phyloP scores from a whole-genome alignment of 2,888 invertebrate genomes.

The Cephonodes hylas region DNA sequence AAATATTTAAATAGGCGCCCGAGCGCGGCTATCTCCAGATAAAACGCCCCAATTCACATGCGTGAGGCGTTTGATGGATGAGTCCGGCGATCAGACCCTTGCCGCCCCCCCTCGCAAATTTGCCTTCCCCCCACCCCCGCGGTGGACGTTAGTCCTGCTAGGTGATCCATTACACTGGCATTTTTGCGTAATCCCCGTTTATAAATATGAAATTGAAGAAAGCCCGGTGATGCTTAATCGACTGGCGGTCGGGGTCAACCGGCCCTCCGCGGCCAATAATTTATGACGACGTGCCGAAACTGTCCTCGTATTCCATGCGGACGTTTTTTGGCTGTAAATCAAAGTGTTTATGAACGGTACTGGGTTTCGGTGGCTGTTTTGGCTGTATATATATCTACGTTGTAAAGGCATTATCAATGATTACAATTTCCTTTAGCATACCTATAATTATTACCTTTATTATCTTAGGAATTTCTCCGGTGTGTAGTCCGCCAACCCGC shows the following conservation, averaged over 20 bases:
- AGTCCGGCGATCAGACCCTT: constrained; percentile 78
- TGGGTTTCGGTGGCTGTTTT: background rate
- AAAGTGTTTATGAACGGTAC: constrained; percentile 6
- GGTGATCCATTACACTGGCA: constrained; percentile 80
- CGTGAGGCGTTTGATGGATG: constrained; percentile 80
- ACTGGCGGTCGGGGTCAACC: constrained; percentile 76
- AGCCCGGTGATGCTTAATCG: constrained; percentile 79
- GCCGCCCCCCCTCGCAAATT: constrained; percentile 73
- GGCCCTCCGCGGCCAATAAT: constrained; percentile 62
- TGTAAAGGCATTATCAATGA: too few species aligned
- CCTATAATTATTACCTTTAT: too few species aligned
- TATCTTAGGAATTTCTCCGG: too few species aligned
- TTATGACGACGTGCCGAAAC: constrained; percentile 61
- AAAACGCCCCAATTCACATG: constrained; percentile 80
- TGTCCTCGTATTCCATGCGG: constrained; percentile 38
- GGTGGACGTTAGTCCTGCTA: constrained; percentile 69
- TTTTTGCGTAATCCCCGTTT: constrained; percentile 81
- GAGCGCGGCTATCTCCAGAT: constrained; percentile 79
- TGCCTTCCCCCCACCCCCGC: constrained; percentile 60
- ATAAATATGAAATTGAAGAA: constrained; percentile 82
- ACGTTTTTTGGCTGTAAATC: constrained; percentile 23
- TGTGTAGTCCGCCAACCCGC: too few species aligned
- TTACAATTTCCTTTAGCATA: too few species aligned
- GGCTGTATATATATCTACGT: background rate
- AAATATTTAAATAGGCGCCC: constrained; percentile 78